Conservation (phyloP, 2,888 invertebrate genomes). For the Alviniconcha strummeri region DNA sequence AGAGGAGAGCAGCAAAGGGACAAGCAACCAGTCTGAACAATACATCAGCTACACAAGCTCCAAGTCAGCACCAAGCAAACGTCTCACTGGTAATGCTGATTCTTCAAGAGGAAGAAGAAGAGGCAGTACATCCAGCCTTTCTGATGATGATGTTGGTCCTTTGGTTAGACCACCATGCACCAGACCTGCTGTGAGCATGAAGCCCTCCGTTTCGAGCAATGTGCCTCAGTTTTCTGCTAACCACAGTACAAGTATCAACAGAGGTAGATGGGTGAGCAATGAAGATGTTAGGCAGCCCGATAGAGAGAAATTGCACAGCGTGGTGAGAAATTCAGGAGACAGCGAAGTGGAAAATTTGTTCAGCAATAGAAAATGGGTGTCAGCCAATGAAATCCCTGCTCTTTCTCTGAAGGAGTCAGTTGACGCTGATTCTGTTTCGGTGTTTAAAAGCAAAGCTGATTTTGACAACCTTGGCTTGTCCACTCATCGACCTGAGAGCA, state of each 20-base stretch:
- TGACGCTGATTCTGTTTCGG: conserved; percentile 24
- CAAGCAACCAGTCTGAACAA: not conserved
- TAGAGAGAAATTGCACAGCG: not conserved
- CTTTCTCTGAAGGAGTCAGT: conserved; percentile 23
- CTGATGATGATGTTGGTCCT: not conserved
- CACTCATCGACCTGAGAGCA: conserved; percentile 59
- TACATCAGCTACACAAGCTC: not conserved
- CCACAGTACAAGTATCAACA: not conserved
- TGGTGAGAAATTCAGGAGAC: conserved; percentile 25
- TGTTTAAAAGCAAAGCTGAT: conserved; percentile 43
- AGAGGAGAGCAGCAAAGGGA: not conserved
- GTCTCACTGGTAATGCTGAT: not conserved
- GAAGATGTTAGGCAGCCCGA: not conserved
- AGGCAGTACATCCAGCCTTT: not conserved
- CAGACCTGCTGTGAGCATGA: conserved; percentile 1
- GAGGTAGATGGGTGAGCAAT: not conserved
- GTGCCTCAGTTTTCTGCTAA: not conserved
- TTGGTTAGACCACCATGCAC: not conserved
- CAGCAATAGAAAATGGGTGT: conserved; percentile 10
- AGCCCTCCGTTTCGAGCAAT: conserved; percentile 3
- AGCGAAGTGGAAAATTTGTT: conserved; percentile 22
- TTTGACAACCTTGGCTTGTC: conserved; percentile 54
- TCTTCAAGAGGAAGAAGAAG: not conserved
- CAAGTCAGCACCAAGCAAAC: not conserved
- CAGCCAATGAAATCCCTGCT: conserved; percentile 16